phyloP scores from a whole-genome alignment of 2,888 invertebrate species.

The Eretmocerus hayati region DNA sequence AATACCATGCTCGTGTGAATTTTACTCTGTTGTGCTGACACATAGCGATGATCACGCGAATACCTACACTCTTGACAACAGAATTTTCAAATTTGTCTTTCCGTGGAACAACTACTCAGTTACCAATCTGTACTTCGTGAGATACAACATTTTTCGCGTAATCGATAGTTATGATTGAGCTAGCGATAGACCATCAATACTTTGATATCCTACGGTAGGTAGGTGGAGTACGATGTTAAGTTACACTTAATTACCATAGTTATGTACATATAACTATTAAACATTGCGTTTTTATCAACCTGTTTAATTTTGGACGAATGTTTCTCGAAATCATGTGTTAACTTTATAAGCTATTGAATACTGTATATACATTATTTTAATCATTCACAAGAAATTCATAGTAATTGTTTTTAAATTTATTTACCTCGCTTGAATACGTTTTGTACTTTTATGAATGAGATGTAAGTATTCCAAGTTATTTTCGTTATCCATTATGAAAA shows the following conservation, averaged over 20 bases:
- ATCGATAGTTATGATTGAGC: too few species aligned
- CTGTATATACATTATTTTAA: slow-evolving; percentile 13
- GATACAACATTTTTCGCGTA: too few species aligned
- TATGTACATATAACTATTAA: slow-evolving; percentile 7
- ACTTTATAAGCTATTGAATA: slow-evolving; percentile 3
- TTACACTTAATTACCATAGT: slow-evolving; percentile 7
- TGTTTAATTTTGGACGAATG: slow-evolving; percentile 1
- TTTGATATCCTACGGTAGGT: too few species aligned
- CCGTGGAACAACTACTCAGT: background rate
- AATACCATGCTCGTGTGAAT: slow-evolving; percentile 3
- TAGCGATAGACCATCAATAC: too few species aligned
- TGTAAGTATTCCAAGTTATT: slow-evolving; percentile 11
- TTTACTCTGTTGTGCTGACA: slow-evolving; percentile 2
- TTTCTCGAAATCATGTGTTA: slow-evolving; percentile 10
- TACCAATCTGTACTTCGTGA: slow-evolving; percentile 2
- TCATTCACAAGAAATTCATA: slow-evolving; percentile 6
- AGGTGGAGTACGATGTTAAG: too few species aligned
- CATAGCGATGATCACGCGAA: too few species aligned
- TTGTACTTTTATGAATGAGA: slow-evolving; percentile 7
- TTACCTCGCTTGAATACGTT: slow-evolving; percentile 7
- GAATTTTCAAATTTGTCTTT: background rate
- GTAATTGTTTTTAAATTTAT: slow-evolving; percentile 11
- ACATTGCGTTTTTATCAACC: slow-evolving; percentile 1
- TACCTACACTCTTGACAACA: background rate
- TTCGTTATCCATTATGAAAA: slow-evolving; percentile 10